Conservation (phyloP, 1,140 invertebrate genomes). For the Ips nitidus region DNA sequence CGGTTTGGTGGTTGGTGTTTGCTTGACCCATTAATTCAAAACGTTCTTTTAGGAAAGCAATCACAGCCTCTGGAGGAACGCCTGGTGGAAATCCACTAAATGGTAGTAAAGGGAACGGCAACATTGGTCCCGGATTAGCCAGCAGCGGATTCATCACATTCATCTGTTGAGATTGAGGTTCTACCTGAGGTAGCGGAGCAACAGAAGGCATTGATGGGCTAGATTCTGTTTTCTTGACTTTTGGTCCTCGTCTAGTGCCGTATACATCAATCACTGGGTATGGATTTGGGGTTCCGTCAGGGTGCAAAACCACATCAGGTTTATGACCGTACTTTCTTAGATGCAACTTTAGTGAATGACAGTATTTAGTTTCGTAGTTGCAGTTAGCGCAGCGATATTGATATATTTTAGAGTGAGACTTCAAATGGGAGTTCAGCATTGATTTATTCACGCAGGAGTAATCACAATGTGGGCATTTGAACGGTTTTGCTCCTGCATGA, state of each 20-base stretch:
- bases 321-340: constrained; percentile 88
- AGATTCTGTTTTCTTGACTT: constrained; percentile 61
- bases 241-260: constrained; percentile 80
- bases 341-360: constrained; percentile 95
- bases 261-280: constrained; percentile 88
- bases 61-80: constrained; percentile 40
- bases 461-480: constrained; percentile 89
- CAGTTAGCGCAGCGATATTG: constrained; percentile 95
- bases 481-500: constrained; percentile 95
- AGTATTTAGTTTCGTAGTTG: constrained; percentile 97
- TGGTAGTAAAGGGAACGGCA: constrained; percentile 46
- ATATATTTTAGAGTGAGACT: constrained; percentile 96
- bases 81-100: constrained; percentile 48
- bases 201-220: not conserved
- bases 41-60: constrained; percentile 16
- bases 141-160: constrained; percentile 30
- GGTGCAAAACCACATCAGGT: constrained; percentile 82
- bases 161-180: constrained; percentile 13
- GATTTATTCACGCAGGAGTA: constrained; percentile 98
- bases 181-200: not conserved
- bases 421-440: constrained; percentile 98
- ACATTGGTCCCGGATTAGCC: constrained; percentile 12
- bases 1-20: constrained; percentile 2
- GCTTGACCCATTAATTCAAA: constrained; percentile 10
- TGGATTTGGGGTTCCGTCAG: constrained; percentile 85